Evolutionary conservation across 2,113 vertebrate genomes (phyloP), one percentile per base, ranked within the genome.

Genomic region (Takifugu flavidus): DNA sequence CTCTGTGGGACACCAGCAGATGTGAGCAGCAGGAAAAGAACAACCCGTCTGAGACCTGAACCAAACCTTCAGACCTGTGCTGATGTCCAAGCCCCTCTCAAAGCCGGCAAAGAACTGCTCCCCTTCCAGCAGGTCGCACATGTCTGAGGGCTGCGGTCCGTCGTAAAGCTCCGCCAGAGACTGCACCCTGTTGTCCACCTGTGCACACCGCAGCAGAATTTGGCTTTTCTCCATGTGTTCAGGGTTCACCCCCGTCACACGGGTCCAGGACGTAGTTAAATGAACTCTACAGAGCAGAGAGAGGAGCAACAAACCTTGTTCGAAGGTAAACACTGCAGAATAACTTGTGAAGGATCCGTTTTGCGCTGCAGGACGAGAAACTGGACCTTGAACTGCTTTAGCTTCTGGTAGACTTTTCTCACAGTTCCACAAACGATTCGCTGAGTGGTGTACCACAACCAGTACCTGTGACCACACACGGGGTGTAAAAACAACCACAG

Each of bases 41-140:
- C 10, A 44, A 26, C 11, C 39, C 31, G 26, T 13, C 55, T 34
- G 52, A 50, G 31, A 52, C 13, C 15, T 39, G 28, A 54, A 53
- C 65, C 34, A 64, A 52, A 64, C 70, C 56, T 61, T 81, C 72
- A 56, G 85, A 98, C 96, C 96, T 70, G 92, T 89, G 47, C 90
- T 91, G 3, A 98, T 88, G 46, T 90, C 90, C 13, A 99, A 92
- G 79, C 97, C 97, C 53, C 82, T 84, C 79, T 99, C 97, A 64
- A 99, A 98, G 71, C 94, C 93, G 0, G 96, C 97, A 26, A 96
- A 99, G 77, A 99, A 99, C 56, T 96, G 93, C 73, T 99, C 97
- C 26, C 97, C 97, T 62, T 99, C 96, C 43, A 98, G 91, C 79
- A 99, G 88, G 72, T 95, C 93, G 74, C 95, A 94, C 2, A 96